Evolutionary conservation across 2,113 vertebrate species (phyloP).

Genomic region (Prinia subflava): DNA sequence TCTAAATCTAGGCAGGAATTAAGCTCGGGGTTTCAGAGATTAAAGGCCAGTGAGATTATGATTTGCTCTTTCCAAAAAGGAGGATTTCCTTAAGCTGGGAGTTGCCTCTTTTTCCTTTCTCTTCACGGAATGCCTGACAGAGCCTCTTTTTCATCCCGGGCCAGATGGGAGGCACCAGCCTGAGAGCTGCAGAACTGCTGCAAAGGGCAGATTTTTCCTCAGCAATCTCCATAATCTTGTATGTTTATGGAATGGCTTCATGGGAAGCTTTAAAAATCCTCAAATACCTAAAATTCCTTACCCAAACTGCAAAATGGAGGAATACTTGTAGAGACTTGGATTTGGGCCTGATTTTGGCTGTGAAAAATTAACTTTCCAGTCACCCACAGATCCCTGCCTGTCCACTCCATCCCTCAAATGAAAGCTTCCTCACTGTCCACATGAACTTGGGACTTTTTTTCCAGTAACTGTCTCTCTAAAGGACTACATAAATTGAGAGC

Average conservation of each 20-base stretch:
- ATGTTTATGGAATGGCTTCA: neutral
- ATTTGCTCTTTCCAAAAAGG: neutral
- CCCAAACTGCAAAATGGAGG: neutral
- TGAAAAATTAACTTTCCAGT: neutral
- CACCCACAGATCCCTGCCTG: neutral
- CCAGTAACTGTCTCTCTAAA: neutral
- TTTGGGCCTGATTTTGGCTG: neutral
- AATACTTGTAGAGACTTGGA: neutral
- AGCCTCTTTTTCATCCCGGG: neutral
- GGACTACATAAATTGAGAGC: neutral
- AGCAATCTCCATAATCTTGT: neutral
- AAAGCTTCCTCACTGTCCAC: neutral
- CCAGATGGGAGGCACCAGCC: neutral
- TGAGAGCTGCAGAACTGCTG: neutral
- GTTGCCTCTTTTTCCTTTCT: neutral
- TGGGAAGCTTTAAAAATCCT: neutral
- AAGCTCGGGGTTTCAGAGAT: neutral
- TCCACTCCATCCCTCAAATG: neutral
- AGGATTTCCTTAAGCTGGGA: constrained; percentile 17
- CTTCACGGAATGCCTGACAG: neutral
- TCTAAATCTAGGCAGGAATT: neutral
- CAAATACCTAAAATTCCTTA: neutral
- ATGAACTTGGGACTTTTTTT: neutral
- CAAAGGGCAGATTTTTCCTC: neutral
- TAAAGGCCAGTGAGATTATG: constrained; percentile 16